These are phyloP conservation scores for Catharus minimus DNA, from an alignment of 2,113 vertebrate genomes.

Conservation along the genomic window DNA sequence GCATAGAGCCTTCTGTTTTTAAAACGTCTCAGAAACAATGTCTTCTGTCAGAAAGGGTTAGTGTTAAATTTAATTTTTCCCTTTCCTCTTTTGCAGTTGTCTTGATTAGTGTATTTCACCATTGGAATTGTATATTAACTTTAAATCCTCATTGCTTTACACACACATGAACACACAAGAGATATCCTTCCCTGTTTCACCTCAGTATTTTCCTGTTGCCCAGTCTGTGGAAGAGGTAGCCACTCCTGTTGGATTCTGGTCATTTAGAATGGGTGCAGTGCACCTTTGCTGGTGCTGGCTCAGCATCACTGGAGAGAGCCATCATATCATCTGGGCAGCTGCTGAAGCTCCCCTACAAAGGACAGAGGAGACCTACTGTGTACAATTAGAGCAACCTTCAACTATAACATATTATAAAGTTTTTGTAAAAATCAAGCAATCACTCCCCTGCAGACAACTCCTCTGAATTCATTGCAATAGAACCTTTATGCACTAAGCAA, in stretches of 20 bases:
- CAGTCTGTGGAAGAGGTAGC: background rate
- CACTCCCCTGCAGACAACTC: background rate
- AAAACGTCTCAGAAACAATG: background rate
- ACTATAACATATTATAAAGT: accelerated
- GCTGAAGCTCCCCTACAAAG: background rate
- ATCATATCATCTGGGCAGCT: background rate
- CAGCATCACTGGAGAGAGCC: background rate
- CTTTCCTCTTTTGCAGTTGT: background rate
- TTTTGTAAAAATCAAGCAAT: background rate
- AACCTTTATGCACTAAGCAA: background rate
- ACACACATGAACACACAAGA: background rate
- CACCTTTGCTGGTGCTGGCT: background rate
- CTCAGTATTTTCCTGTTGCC: background rate
- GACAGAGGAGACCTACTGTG: background rate
- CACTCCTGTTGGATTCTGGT: background rate
- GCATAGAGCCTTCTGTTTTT: background rate
- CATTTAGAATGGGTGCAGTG: background rate
- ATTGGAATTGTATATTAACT: background rate
- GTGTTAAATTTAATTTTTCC: background rate
- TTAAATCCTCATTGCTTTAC: background rate
- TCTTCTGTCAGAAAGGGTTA: background rate
- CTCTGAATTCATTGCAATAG: background rate
- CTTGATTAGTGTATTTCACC: background rate
- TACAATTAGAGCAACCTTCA: background rate
- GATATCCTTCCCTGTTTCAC: background rate